Evolutionary conservation across 2,888 invertebrate species (phyloP).

Genomic region (Nowickia ferox): DNA sequence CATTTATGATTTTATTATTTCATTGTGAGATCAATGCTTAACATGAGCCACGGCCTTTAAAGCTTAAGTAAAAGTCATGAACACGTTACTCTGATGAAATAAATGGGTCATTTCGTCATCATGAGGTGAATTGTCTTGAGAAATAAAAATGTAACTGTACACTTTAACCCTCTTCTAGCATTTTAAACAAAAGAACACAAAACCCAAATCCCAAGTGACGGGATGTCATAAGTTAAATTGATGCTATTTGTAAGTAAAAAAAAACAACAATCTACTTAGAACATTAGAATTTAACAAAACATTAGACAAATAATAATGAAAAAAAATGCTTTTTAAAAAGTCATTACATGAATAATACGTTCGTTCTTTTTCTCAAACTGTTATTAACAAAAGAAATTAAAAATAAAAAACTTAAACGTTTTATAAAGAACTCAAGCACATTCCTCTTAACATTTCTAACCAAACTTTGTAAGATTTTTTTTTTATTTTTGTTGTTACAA

Average conservation of each 20-base stretch:
- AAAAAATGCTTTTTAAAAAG: constrained; percentile 1
- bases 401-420: not conserved
- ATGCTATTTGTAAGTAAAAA: not conserved
- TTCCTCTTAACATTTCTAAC: not conserved
- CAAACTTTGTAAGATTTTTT: not conserved
- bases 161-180: constrained; percentile 20
- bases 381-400: constrained; percentile 14
- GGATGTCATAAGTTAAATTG: constrained; percentile 56
- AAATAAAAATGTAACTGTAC: constrained; percentile 12
- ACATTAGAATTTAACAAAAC: not conserved
- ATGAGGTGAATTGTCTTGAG: not conserved
- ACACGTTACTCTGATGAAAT: not conserved
- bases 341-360: constrained; percentile 31
- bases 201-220: constrained; percentile 20
- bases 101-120: constrained; percentile 61
- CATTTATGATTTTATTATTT: constrained; percentile 4
- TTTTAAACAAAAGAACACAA: not conserved
- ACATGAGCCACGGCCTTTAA: not conserved
- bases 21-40: not conserved
- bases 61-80: not conserved
- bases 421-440: not conserved
- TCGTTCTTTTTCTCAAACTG: constrained; percentile 3
- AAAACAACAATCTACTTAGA: not conserved
- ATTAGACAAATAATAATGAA: not conserved
- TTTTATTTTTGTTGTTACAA: constrained; percentile 16